phyloP scores from a whole-genome alignment of 2,113 vertebrate genomes.

The Pseudolaguvia tuberculata region DNA sequence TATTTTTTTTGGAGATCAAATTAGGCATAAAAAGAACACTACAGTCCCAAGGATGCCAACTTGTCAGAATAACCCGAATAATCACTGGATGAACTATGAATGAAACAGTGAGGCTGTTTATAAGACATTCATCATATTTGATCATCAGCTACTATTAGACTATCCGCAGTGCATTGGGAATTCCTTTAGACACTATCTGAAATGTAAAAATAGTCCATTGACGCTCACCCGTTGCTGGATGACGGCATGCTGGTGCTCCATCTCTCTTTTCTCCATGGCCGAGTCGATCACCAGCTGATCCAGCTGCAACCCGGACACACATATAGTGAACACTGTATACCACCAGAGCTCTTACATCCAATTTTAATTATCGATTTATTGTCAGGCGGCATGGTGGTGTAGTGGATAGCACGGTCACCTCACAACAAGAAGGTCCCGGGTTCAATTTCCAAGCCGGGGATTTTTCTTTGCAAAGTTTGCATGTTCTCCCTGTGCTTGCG shows the following conservation, averaged over 20 bases:
- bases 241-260: conserved; percentile 91
- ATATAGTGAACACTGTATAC: not conserved
- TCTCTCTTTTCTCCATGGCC: conserved; percentile 88
- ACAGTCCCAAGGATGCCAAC: not conserved
- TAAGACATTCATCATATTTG: no score
- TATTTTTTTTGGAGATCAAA: conserved; percentile 31
- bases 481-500: no score
- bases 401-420: no score
- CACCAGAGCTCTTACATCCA: not conserved
- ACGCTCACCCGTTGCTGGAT: conserved; percentile 90
- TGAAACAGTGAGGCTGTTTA: not conserved
- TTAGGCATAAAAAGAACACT: not conserved
- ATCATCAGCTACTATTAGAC: not conserved
- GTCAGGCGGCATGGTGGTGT: no score
- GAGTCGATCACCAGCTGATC: conserved; percentile 94
- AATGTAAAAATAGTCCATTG: not conserved
- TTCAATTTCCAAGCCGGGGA: no score
- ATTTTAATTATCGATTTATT: no score
- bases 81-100: not conserved
- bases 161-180: not conserved
- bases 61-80: not conserved
- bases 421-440: no score
- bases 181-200: not conserved
- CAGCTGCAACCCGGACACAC: conserved; percentile 68
- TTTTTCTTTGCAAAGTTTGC: no score